Percentiles rank a stretch among this genome's conserved stretches.
Evolutionary conservation across 2,113 vertebrate genomes (phyloP).

Genomic region (Phocoena phocoena): DNA sequence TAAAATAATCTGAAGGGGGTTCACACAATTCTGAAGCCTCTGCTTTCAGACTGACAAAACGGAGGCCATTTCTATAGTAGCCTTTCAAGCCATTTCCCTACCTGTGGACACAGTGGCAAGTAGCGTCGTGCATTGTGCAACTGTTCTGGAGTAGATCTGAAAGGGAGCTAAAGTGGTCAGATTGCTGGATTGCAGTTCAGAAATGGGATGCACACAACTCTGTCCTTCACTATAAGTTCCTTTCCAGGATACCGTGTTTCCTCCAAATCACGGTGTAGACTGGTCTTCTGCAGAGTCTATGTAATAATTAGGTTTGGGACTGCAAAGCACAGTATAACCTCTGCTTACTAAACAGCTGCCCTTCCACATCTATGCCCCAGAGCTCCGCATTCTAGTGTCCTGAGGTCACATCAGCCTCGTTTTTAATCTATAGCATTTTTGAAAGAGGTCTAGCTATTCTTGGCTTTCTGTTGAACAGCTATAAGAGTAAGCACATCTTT

Average conservation of each 20-base stretch:
- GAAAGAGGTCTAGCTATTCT: not conserved
- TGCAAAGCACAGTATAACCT: not conserved
- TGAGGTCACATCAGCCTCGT: not conserved
- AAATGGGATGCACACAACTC: not conserved
- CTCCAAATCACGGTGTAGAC: not conserved
- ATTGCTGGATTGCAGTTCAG: not conserved
- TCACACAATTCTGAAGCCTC: not conserved
- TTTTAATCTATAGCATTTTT: not conserved
- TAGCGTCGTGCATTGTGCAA: accelerated
- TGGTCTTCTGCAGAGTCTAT: not conserved
- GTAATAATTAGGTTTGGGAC: not conserved
- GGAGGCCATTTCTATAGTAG: not conserved
- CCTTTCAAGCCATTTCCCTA: not conserved
- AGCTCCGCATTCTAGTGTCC: not conserved
- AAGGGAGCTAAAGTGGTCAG: not conserved
- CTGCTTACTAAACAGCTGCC: not conserved
- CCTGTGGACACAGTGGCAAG: not conserved
- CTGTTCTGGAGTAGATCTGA: too few relatives aligned
- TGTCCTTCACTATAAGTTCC: not conserved
- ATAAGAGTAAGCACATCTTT: not conserved
- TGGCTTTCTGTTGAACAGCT: not conserved
- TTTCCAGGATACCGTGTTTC: not conserved
- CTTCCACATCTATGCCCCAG: not conserved
- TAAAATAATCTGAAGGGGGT: not conserved
- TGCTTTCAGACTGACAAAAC: not conserved